Percentiles rank a stretch among this genome's conserved stretches.
phyloP scores from a whole-genome alignment of 2,888 invertebrate species.

The Rhaphigaster nebulosa region DNA sequence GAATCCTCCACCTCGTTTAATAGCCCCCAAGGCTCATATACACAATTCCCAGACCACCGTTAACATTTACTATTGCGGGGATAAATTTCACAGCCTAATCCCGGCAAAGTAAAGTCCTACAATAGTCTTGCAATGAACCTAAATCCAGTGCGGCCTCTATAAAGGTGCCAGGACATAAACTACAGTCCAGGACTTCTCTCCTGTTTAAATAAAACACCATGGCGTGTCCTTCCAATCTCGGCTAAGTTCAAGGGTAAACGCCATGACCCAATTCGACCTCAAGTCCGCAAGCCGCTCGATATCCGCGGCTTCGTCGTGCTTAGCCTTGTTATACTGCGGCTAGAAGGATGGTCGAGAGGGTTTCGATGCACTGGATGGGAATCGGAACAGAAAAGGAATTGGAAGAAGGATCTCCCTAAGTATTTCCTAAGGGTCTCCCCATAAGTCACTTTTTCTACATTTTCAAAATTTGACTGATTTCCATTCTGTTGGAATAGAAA shows the following conservation, averaged over 20 bases:
- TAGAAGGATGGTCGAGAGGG: not conserved
- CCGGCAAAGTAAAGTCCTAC: not conserved
- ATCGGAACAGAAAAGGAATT: not conserved
- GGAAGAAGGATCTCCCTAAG: not conserved
- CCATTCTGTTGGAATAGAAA: too few relatives aligned
- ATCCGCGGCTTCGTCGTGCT: not conserved
- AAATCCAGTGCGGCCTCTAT: not conserved
- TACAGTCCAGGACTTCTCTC: not conserved
- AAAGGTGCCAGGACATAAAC: not conserved
- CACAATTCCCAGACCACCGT: not conserved
- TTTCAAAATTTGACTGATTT: too few relatives aligned
- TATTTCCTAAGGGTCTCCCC: too few relatives aligned
- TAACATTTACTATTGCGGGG: not conserved
- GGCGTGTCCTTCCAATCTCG: not conserved
- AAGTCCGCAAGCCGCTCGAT: constrained; percentile 48
- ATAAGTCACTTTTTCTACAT: too few relatives aligned
- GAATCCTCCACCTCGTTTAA: not conserved
- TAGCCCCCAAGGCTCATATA: not conserved
- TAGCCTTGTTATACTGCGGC: constrained; percentile 20
- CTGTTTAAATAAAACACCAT: constrained; percentile 25
- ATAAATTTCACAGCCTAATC: not conserved
- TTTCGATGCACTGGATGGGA: not conserved
- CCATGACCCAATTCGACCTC: constrained; percentile 37
- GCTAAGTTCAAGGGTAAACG: constrained; percentile 45
- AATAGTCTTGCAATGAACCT: not conserved